phyloP scores from a whole-genome alignment of 2,797 vertebrate species.

The Enteromius paludinosus region DNA sequence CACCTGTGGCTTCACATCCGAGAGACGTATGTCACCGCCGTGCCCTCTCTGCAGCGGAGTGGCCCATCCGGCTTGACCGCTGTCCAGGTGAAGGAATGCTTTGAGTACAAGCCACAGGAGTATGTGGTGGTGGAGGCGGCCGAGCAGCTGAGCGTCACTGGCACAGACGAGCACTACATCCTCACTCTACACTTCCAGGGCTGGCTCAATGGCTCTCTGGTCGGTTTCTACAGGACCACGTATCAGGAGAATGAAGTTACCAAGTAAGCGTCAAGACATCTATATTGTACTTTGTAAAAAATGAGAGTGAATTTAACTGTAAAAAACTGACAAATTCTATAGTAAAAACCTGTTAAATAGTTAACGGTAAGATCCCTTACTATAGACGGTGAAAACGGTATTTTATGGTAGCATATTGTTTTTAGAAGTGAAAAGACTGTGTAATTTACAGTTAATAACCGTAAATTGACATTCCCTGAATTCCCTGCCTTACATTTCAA shows the following conservation, averaged over 20 bases:
- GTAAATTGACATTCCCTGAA: too few species aligned
- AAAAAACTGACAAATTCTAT: too few species aligned
- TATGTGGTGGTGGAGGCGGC: slow-evolving; percentile 87
- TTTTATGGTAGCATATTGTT: too few species aligned
- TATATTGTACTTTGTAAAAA: background rate
- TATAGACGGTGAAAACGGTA: too few species aligned
- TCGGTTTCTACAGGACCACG: slow-evolving; percentile 93
- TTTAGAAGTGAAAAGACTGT: too few species aligned
- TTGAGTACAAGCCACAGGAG: slow-evolving; percentile 83
- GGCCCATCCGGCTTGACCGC: slow-evolving; percentile 49
- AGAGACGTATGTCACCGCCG: slow-evolving; percentile 81
- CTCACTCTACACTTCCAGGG: slow-evolving; percentile 89
- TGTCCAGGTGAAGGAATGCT: slow-evolving; percentile 81
- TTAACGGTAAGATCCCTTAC: too few species aligned
- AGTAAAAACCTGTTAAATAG: too few species aligned
- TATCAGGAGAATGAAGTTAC: slow-evolving; percentile 78
- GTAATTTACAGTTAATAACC: too few species aligned
- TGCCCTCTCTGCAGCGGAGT: slow-evolving; percentile 65
- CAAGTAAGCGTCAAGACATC: slow-evolving; percentile 80
- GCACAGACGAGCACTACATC: slow-evolving; percentile 68
- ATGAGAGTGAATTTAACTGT: too few species aligned
- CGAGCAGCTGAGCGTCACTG: slow-evolving; percentile 66
- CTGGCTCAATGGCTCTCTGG: slow-evolving; percentile 89
- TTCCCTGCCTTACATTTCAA: too few species aligned
- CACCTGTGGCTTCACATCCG: slow-evolving; percentile 93